Conservation (phyloP, 2,797 vertebrate genomes). For the Cirrhinus molitorella region DNA sequence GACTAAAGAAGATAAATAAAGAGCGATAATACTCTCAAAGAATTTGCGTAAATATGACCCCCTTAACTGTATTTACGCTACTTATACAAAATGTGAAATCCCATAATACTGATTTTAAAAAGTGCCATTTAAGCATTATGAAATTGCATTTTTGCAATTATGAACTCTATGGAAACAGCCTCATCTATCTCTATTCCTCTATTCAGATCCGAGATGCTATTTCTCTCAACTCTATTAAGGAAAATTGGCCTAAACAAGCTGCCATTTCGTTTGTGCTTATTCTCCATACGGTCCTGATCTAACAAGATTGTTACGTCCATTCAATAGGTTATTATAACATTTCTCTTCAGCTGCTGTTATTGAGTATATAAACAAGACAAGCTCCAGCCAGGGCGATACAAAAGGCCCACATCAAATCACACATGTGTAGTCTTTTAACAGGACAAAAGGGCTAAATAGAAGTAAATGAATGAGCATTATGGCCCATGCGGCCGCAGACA, state of each 20-base stretch:
- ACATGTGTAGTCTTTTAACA: conserved; percentile 30
- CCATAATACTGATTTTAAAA: conserved; percentile 38
- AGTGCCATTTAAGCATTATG: conserved; percentile 54
- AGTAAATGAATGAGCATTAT: conserved; percentile 47
- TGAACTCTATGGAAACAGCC: conserved; percentile 46
- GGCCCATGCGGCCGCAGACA: neutral
- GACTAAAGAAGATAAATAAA: neutral
- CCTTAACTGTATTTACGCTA: conserved; percentile 13
- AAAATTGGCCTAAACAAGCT: conserved; percentile 63
- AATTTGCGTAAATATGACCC: conserved; percentile 16
- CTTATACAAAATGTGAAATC: conserved; percentile 47
- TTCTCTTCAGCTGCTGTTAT: conserved; percentile 53
- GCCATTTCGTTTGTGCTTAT: conserved; percentile 59
- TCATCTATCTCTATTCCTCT: conserved; percentile 39
- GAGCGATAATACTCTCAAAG: no score
- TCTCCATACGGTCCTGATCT: conserved; percentile 52
- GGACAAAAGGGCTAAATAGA: conserved; percentile 37
- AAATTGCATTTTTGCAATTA: conserved; percentile 59
- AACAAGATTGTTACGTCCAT: conserved; percentile 62
- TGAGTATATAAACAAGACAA: conserved; percentile 54
- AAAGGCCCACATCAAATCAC: conserved; percentile 38
- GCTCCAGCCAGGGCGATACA: conserved; percentile 25
- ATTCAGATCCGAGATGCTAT: conserved; percentile 34
- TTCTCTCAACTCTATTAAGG: conserved; percentile 60
- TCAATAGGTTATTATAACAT: conserved; percentile 64